These are phyloP conservation scores for Bostrychus sinensis DNA, from an alignment of 2,113 vertebrate species.

Conservation along the genomic window DNA sequence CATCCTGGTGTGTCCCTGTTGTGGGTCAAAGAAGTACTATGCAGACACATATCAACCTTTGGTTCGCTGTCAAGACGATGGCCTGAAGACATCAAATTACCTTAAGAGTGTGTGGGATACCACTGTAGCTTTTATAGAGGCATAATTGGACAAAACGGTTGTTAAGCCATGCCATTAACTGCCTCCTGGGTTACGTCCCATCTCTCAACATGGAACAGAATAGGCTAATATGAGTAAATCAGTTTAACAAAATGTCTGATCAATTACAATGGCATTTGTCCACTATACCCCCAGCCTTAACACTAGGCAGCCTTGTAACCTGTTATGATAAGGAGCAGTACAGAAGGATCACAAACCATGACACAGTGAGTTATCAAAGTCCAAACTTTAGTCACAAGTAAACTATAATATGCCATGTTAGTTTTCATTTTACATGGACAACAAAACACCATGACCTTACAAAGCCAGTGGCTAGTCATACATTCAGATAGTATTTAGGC, in stretches of 20 bases:
- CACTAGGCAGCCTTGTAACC: too few species aligned
- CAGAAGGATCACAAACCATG: too few species aligned
- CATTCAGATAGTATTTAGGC: neutral
- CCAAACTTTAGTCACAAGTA: neutral
- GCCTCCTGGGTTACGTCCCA: neutral
- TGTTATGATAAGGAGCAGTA: neutral
- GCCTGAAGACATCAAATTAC: constrained; percentile 29
- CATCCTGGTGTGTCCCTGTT: constrained; percentile 27
- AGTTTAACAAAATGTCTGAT: neutral
- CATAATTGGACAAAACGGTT: constrained; percentile 5
- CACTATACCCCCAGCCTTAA: too few species aligned
- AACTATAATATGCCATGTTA: neutral
- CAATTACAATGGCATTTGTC: neutral
- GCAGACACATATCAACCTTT: constrained; percentile 7
- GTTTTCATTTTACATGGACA: neutral
- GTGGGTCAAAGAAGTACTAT: constrained; percentile 13
- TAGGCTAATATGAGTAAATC: neutral
- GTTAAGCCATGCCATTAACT: neutral
- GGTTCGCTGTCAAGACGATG: constrained; percentile 21
- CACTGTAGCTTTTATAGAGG: constrained; percentile 18
- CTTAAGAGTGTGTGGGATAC: neutral
- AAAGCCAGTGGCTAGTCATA: neutral
- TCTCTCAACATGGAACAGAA: neutral
- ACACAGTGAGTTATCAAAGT: neutral
- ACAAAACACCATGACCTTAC: neutral